Evolutionary conservation across 2,888 invertebrate species (phyloP).

Genomic region (Pterobdella sp.): DNA sequence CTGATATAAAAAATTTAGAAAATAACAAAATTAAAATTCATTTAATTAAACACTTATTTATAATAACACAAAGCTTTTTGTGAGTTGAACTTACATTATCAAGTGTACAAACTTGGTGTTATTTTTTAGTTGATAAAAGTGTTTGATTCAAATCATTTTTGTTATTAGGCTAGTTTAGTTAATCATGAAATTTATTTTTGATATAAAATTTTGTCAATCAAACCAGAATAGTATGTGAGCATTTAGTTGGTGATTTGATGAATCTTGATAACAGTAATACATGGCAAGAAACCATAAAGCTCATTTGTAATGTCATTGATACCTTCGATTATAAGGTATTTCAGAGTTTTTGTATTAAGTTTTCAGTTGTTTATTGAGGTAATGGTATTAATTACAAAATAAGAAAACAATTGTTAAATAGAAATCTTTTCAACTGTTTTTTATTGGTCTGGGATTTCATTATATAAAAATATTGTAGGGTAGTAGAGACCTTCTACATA

Average conservation of each 20-base stretch:
- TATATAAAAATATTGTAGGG: too few relatives aligned
- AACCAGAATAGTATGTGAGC: conserved; percentile 64
- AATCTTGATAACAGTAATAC: conserved; percentile 71
- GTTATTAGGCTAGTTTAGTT: too few relatives aligned
- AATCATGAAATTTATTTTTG: neutral
- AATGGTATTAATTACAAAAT: neutral
- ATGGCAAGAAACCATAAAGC: conserved; percentile 79
- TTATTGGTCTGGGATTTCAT: too few relatives aligned
- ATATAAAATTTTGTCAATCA: neutral
- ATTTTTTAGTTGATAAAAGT: too few relatives aligned
- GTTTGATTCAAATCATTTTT: too few relatives aligned
- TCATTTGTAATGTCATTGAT: conserved; percentile 75
- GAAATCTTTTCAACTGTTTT: too few relatives aligned
- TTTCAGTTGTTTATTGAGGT: neutral
- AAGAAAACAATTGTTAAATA: neutral
- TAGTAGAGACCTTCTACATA: conserved; percentile 51
- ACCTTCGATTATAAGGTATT: conserved; percentile 83
- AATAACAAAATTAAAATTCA: neutral
- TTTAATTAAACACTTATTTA: neutral
- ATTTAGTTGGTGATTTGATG: conserved; percentile 74
- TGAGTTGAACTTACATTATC: too few relatives aligned
- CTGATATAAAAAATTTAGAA: too few relatives aligned
- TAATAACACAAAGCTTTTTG: too few relatives aligned
- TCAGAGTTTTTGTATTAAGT: neutral
- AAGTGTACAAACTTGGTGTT: too few relatives aligned